These are phyloP conservation scores for Exephanes ischioxanthus DNA, from an alignment of 2,888 invertebrate species.

Conservation along the genomic window DNA sequence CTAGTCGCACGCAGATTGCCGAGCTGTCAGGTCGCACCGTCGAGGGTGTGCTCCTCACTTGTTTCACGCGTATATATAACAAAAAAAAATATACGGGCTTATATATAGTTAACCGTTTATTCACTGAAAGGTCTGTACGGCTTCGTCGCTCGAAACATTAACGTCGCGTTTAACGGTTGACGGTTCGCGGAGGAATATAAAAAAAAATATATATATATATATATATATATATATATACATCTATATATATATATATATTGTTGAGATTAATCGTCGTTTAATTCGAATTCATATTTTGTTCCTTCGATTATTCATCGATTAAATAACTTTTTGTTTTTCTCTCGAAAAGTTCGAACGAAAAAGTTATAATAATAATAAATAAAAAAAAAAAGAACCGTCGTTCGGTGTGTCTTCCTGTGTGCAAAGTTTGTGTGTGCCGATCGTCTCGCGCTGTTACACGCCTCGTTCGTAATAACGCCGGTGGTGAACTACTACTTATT, in stretches of 20 bases:
- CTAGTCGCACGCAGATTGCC: conserved; percentile 83
- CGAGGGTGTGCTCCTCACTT: conserved; percentile 53
- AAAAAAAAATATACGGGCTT: neutral
- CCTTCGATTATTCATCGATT: neutral
- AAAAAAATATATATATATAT: too few species aligned
- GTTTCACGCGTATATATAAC: conserved; percentile 41
- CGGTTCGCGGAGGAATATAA: neutral
- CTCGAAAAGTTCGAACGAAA: neutral
- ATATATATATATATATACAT: too few species aligned
- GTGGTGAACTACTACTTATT: conserved; percentile 59
- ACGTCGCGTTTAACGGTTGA: neutral
- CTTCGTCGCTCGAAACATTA: neutral
- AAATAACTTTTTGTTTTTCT: neutral
- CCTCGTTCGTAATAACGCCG: conserved; percentile 1
- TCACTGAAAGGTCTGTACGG: too few species aligned
- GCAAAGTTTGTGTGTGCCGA: conserved; percentile 50
- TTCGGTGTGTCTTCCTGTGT: conserved; percentile 39
- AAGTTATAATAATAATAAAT: neutral
- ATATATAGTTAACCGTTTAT: neutral
- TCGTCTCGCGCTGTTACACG: conserved; percentile 31
- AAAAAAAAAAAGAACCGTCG: neutral
- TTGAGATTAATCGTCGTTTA: neutral
- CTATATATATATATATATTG: too few species aligned
- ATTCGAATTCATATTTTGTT: neutral
- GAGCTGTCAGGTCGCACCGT: conserved; percentile 78